Evolutionary conservation across 2,888 invertebrate species (phyloP), one percentile per base, ranked within the genome.

Genomic region (Epistrophella euchroma): DNA sequence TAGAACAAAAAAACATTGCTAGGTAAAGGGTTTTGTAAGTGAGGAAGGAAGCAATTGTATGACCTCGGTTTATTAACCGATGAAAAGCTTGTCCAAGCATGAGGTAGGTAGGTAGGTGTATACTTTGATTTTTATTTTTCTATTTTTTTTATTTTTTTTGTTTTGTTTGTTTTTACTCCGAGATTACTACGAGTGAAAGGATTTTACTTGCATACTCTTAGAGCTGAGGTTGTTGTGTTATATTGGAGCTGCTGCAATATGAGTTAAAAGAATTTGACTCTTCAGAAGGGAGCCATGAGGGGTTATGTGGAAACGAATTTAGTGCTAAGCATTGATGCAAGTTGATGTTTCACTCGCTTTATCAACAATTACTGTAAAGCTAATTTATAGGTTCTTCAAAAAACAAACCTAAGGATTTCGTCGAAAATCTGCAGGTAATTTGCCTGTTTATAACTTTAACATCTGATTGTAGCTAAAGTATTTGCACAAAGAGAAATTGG

Each of bases 21-120:
- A 37, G 68, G 68, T 40, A 50, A 70, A 72, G 68, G 43, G 62
- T 37, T 43, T 66, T 74, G 28, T 70, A 62, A 70, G 64, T 52
- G 58, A 74, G 86, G 82, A 87, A 87, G 87, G 83, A 87, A 75
- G 72, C 82, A 87, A 87, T 87, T 87, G 83, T 82, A 78, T 82
- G 82, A 87, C 87, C 87, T 78, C 78, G 87, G 78, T 75, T 83
- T 87, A 87, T 87, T 87, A 83, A 87, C 87, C 87, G 87, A 75
- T 79, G 82, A 78, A 83, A 82, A 82, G 78, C 82, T 79, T 86
- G 81, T 74, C 81, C 78, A 81, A 78, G 73, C 81, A 60, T 78
- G 50, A 80, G 74, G 77, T 37, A 68, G 66, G 66, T 50, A 66
- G 43, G 45, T n/a, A n/a, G n/a, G n/a, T n/a, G n/a, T 19, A 64